These are phyloP conservation scores for Charadrius vociferus DNA, from an alignment of 2,113 vertebrate genomes.

Conservation along the genomic window DNA sequence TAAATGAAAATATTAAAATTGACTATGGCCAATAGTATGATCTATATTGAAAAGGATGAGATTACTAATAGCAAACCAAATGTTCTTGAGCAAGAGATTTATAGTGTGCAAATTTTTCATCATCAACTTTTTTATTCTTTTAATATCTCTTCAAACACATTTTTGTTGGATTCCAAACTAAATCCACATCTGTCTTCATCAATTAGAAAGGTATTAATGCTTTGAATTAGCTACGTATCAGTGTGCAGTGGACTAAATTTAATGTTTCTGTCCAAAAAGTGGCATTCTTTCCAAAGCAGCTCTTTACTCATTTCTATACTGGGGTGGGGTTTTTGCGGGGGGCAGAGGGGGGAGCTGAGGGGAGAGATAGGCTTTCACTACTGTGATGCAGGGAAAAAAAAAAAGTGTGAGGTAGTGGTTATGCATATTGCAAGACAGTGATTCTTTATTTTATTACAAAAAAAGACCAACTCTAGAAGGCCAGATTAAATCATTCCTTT, in stretches of 20 bases:
- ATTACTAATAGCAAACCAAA: background rate
- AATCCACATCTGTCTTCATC: conserved; percentile 35
- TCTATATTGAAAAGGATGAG: background rate
- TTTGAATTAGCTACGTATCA: conserved; percentile 8
- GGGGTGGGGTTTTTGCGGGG: conserved; percentile 71
- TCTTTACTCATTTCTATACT: conserved; percentile 78
- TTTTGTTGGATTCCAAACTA: background rate
- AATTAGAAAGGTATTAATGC: conserved; percentile 59
- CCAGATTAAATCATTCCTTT: conserved; percentile 94
- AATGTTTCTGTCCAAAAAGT: conserved; percentile 38
- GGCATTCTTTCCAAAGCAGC: conserved; percentile 70
- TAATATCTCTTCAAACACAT: background rate
- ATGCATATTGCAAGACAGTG: conserved; percentile 82
- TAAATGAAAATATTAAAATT: background rate
- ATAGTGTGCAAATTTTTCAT: background rate
- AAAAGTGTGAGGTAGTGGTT: conserved; percentile 78
- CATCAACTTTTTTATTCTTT: background rate
- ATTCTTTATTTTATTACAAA: conserved; percentile 87
- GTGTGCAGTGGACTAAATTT: conserved; percentile 41
- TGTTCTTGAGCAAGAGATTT: background rate
- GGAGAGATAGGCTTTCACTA: conserved; percentile 72
- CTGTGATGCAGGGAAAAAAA: conserved; percentile 44
- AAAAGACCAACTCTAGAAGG: conserved; percentile 86
- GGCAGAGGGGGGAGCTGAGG: background rate
- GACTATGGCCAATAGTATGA: rapidly evolving